Evolutionary conservation across 1,140 invertebrate species (phyloP).

Genomic region (Archivesica marissinica): DNA sequence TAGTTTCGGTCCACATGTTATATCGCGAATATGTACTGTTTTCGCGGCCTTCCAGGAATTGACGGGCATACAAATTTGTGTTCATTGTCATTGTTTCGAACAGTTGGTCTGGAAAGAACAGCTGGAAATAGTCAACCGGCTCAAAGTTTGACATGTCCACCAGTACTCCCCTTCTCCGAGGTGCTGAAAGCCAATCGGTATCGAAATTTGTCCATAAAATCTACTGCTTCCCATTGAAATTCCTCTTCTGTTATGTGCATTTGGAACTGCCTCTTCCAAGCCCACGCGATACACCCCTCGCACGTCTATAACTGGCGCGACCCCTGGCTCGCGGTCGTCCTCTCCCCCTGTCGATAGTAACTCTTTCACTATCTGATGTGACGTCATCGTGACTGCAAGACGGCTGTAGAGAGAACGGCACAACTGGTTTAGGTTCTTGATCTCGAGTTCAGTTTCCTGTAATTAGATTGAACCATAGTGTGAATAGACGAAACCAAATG

Average conservation of each 20-base stretch:
- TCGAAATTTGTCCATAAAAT: conserved; percentile 1
- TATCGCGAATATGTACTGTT: not conserved
- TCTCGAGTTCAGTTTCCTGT: too few relatives aligned
- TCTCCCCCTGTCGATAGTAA: too few relatives aligned
- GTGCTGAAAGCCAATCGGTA: not conserved
- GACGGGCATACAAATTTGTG: conserved; percentile 1
- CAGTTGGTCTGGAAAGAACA: conserved; percentile 1
- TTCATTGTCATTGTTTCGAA: not conserved
- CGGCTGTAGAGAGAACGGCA: too few relatives aligned
- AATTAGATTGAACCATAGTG: too few relatives aligned
- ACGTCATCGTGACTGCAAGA: too few relatives aligned
- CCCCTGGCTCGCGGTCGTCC: not conserved
- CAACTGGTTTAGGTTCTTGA: too few relatives aligned
- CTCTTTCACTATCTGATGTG: too few relatives aligned
- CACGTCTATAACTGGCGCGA: not conserved
- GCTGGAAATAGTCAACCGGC: conserved; percentile 28
- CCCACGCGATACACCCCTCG: not conserved
- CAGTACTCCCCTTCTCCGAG: not conserved
- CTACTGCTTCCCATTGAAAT: not conserved
- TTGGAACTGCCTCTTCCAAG: not conserved
- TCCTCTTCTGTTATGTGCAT: not conserved
- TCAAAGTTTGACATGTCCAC: not conserved
- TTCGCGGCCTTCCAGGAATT: not conserved
- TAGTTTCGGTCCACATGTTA: not conserved
- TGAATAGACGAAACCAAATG: too few relatives aligned